Evolutionary conservation across 1,140 invertebrate species (phyloP).

Genomic region (Amphibalanus amphitrite): DNA sequence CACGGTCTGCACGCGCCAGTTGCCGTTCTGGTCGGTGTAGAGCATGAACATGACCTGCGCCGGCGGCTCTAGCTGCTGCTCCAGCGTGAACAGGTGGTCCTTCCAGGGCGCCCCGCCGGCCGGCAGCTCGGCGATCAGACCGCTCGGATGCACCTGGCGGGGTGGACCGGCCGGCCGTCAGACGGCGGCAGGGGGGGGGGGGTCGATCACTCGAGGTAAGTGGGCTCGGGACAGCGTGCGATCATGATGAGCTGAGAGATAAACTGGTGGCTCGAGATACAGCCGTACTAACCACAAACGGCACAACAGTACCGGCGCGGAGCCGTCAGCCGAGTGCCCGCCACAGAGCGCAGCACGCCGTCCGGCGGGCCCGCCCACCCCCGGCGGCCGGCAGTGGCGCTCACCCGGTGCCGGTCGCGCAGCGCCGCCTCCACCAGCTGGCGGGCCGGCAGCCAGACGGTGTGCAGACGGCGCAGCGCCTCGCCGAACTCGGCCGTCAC

Average conservation of each 20-base stretch:
- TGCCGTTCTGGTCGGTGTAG: conserved; percentile 41
- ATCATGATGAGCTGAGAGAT: no score
- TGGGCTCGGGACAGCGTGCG: no score
- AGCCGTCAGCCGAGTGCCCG: neutral
- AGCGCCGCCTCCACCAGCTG: conserved; percentile 50
- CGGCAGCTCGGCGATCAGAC: conserved; percentile 56
- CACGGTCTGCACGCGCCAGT: conserved; percentile 66
- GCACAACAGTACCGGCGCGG: no score
- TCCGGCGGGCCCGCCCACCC: neutral
- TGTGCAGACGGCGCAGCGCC: conserved; percentile 44
- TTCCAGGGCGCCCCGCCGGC: conserved; percentile 60
- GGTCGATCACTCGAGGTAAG: neutral
- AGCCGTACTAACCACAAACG: no score
- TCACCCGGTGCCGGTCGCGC: conserved; percentile 40
- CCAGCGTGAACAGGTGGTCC: conserved; percentile 64
- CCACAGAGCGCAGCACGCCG: neutral
- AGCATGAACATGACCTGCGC: conserved; percentile 53
- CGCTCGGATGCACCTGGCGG: conserved; percentile 38
- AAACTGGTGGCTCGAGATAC: no score
- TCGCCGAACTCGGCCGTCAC: conserved; percentile 66
- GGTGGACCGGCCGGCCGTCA: no score
- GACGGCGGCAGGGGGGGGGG: no score
- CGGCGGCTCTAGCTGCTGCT: conserved; percentile 49
- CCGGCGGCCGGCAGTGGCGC: neutral
- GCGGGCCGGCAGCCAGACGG: conserved; percentile 67